A percentile compares a stretch with the other conserved stretches of the same genome.
phyloP scores from a whole-genome alignment of 2,888 invertebrate species.

The Amphipyra tragopoginis region DNA sequence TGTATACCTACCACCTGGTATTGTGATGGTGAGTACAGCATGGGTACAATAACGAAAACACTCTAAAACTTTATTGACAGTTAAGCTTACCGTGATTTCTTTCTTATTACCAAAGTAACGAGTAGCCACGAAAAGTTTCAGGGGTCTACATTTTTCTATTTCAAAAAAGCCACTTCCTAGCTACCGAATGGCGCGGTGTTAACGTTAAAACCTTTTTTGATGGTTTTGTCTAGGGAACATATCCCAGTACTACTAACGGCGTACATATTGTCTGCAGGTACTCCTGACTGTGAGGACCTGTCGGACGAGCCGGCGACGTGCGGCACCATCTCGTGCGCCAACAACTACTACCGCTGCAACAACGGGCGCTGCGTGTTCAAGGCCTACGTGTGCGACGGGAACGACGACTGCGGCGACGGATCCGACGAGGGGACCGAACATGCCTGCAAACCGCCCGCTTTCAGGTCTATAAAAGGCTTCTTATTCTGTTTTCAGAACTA shows the following conservation, averaged over 20 bases:
- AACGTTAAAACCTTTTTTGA: no score
- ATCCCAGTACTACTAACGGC: no score
- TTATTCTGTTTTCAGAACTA: no score
- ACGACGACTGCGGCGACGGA: slow-evolving; percentile 97
- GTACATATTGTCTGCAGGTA: slow-evolving; percentile 80
- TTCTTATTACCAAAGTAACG: no score
- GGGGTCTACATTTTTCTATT: no score
- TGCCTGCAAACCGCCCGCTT: slow-evolving; percentile 94
- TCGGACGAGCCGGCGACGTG: slow-evolving; percentile 97
- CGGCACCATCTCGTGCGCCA: slow-evolving; percentile 93
- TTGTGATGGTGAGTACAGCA: slow-evolving; percentile 93
- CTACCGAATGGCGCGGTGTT: no score
- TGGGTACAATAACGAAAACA: neutral
- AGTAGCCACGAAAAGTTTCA: no score
- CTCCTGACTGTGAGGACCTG: slow-evolving; percentile 96
- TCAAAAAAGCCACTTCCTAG: no score
- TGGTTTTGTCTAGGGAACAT: no score
- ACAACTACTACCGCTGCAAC: slow-evolving; percentile 95
- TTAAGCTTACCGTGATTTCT: no score
- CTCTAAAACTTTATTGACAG: no score
- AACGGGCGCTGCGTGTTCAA: slow-evolving; percentile 97
- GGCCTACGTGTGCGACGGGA: slow-evolving; percentile 98
- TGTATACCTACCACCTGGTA: slow-evolving; percentile 98
- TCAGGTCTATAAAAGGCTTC: no score
- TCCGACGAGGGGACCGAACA: slow-evolving; percentile 96